Evolutionary conservation across 2,797 vertebrate genomes (phyloP).

Genomic region (Botia kubotai): DNA sequence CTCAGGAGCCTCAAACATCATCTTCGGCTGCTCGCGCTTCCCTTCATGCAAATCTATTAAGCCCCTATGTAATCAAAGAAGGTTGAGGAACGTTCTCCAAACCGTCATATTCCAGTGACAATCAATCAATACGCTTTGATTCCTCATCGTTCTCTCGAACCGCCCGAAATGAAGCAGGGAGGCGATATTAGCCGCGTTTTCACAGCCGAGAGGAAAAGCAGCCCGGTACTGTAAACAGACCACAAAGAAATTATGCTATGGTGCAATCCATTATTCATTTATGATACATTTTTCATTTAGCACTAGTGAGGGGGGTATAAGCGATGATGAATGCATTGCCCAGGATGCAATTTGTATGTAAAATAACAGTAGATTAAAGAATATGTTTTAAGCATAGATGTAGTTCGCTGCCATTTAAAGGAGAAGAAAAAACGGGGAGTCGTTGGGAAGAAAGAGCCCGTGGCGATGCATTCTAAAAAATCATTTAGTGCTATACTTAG

Average conservation of each 20-base stretch:
- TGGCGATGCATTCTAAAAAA: slow-evolving; percentile 76
- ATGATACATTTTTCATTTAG: slow-evolving; percentile 85
- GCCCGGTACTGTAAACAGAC: slow-evolving; percentile 75
- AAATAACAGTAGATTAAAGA: slow-evolving; percentile 87
- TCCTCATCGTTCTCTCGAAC: slow-evolving; percentile 32
- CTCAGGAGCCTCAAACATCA: slow-evolving; percentile 53
- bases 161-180: slow-evolving; percentile 3
- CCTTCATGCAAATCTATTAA: slow-evolving; percentile 43
- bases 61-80: slow-evolving; percentile 44
- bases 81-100: slow-evolving; percentile 36
- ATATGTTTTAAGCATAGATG: slow-evolving; percentile 86
- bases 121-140: slow-evolving; percentile 41
- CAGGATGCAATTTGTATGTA: slow-evolving; percentile 87
- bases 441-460: slow-evolving; percentile 65
- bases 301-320: slow-evolving; percentile 80
- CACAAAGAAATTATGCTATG: slow-evolving; percentile 80
- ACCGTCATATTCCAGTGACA: slow-evolving; percentile 39
- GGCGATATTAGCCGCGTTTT: slow-evolving; percentile 36
- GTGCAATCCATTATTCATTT: slow-evolving; percentile 84
- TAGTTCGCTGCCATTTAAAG: slow-evolving; percentile 80
- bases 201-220: slow-evolving; percentile 59
- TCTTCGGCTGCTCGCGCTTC: slow-evolving; percentile 39
- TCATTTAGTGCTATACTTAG: slow-evolving; percentile 75
- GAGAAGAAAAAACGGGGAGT: slow-evolving; percentile 65
- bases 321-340: slow-evolving; percentile 84